Evolutionary conservation across 2,888 invertebrate species (phyloP).

Genomic region (Apamea epomidion): DNA sequence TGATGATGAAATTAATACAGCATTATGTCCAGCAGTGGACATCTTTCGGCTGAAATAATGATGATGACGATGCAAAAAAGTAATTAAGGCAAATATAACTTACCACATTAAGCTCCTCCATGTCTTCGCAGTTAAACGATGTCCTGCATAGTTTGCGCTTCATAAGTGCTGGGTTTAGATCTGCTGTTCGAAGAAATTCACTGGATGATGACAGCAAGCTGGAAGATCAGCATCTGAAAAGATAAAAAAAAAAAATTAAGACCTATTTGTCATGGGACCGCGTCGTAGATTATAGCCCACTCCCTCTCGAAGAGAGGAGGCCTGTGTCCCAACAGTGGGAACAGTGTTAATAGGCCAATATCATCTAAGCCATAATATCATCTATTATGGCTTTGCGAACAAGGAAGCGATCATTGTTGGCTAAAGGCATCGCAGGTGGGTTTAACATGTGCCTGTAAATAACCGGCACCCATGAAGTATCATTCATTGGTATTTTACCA

Average conservation of each 20-base stretch:
- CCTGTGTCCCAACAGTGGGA: too few relatives aligned
- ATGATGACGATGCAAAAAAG: neutral
- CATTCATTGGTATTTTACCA: too few relatives aligned
- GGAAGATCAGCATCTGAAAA: slow-evolving; percentile 54
- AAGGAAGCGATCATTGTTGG: neutral
- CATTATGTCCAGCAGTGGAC: neutral
- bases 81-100: slow-evolving; percentile 16
- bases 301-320: too few relatives aligned
- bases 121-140: slow-evolving; percentile 85
- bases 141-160: slow-evolving; percentile 87
- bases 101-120: slow-evolving; percentile 89
- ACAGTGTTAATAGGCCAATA: too few relatives aligned
- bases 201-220: neutral
- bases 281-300: too few relatives aligned
- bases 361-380: too few relatives aligned
- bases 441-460: neutral
- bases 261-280: neutral
- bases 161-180: slow-evolving; percentile 77
- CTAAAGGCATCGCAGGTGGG: neutral
- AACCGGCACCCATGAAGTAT: too few relatives aligned
- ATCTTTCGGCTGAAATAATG: neutral
- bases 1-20: neutral
- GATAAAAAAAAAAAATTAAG: neutral
- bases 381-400: neutral
- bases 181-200: slow-evolving; percentile 22